A percentile compares a stretch with the other conserved stretches of the same genome.
Evolutionary conservation across 2,113 vertebrate genomes (phyloP).

Genomic region (Dicaeum eximium): DNA sequence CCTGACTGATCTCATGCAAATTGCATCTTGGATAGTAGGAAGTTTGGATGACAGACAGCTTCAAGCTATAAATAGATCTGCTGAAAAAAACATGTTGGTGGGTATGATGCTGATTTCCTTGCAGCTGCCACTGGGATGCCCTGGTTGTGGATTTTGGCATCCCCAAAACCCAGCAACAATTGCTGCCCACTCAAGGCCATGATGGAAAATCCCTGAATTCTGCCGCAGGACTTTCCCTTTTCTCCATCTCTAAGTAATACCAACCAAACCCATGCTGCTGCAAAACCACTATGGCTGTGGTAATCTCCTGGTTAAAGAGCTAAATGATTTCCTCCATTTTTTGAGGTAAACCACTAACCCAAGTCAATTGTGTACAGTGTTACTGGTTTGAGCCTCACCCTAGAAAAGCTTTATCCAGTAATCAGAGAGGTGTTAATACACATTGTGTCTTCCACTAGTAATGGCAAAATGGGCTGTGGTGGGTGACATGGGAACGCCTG

Average conservation of each 20-base stretch:
- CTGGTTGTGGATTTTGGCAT: not conserved
- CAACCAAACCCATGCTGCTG: not conserved
- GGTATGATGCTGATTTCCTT: not conserved
- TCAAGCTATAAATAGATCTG: not conserved
- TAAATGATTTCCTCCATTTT: not conserved
- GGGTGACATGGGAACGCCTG: not conserved
- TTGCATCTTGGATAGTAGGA: accelerated
- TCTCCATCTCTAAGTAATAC: not conserved
- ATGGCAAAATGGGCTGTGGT: not conserved
- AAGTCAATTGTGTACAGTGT: not conserved
- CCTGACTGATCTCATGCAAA: not conserved
- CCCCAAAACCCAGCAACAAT: not conserved
- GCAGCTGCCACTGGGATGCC: not conserved
- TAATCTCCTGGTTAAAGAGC: not conserved
- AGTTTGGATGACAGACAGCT: not conserved
- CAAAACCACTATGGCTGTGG: not conserved
- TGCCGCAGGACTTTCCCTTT: not conserved
- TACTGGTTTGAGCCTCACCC: not conserved
- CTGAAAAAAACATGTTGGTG: not conserved
- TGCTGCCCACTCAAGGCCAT: not conserved
- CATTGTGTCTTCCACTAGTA: not conserved
- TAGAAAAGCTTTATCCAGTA: not conserved
- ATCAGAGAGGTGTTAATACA: not conserved
- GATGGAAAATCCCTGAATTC: not conserved
- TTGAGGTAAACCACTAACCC: constrained; percentile 53